Conservation (phyloP, 2,888 invertebrate genomes). For the Scaptomyza caliginosa region DNA sequence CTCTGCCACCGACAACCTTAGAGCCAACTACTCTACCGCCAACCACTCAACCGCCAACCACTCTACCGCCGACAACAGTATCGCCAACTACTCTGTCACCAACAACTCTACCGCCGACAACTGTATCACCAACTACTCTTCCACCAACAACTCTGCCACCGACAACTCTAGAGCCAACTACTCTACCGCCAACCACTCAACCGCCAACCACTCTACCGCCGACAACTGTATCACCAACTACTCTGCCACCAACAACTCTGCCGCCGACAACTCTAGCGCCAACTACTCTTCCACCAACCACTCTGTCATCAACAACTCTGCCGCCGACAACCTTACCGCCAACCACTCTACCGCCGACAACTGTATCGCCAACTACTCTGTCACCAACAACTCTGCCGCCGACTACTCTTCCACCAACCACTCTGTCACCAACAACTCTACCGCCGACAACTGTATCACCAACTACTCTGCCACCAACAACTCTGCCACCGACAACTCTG, state of each 20-base stretch:
- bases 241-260: background rate
- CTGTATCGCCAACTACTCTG: background rate
- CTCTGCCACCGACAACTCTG: background rate
- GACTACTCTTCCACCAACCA: background rate
- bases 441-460: background rate
- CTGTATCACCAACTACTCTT: background rate
- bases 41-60: background rate
- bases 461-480: background rate
- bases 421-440: background rate
- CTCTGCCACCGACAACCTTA: background rate
- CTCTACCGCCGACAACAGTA: background rate
- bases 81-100: background rate
- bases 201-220: background rate
- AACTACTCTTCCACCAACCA: background rate
- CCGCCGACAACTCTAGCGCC: background rate
- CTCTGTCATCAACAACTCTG: background rate
- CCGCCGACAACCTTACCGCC: background rate
- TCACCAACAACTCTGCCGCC: background rate
- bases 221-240: background rate
- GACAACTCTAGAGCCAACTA: background rate
- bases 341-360: background rate
- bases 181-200: background rate
- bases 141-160: background rate
- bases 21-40: background rate
- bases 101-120: background rate